Evolutionary conservation across 2,797 vertebrate genomes (phyloP), one percentile per base, ranked within the genome.

Genomic region (Hypotaenidia philippensis): DNA sequence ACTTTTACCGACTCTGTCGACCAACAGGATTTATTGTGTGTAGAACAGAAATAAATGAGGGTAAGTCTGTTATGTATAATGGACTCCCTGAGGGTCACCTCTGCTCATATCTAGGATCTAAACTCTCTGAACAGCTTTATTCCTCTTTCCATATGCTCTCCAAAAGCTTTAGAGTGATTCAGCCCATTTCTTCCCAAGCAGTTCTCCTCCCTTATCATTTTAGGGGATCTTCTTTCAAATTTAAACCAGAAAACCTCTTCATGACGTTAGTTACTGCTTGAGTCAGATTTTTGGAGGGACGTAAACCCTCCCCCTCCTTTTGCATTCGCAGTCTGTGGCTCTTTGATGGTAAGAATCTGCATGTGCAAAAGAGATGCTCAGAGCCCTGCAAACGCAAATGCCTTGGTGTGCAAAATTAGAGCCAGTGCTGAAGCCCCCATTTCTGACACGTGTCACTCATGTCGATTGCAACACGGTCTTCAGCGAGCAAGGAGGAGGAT

Each of bases 191-290:
- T 89, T 90, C 85, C 52, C 38, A 25, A 91, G 78, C 63, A 82
- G 14, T 94, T 94, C 94, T 94, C 61, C 60, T 94, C 75, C 71
- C 77, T 89, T 82, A 90, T 94, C 5, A 83, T 94, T 93, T 93
- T 64, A 71, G 61, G 53, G 87, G 29, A 77, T 83, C 56, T 87
- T 93, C 79, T 95, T 95, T 89, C 77, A 88, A 77, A 83, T 80
- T 93, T 87, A 50, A 90, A 94, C 29, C 74, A 77, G 83, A 83
- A 93, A 94, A 82, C 64, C 61, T 94, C 32, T 91, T 91, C 60
- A 38, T 83, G 83, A 94, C 2, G 3, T 79, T 82, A 84, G 52
- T 65, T 94, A 77, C 55, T 1, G 2, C 70, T 74, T 71, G 88
- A 94, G 60, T 88, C 88, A 84, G 80, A 74, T 74, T 93, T 94